Percentiles rank a stretch among this genome's conserved stretches.
Evolutionary conservation across 2,797 vertebrate genomes (phyloP).

Genomic region (Botia almorhae): DNA sequence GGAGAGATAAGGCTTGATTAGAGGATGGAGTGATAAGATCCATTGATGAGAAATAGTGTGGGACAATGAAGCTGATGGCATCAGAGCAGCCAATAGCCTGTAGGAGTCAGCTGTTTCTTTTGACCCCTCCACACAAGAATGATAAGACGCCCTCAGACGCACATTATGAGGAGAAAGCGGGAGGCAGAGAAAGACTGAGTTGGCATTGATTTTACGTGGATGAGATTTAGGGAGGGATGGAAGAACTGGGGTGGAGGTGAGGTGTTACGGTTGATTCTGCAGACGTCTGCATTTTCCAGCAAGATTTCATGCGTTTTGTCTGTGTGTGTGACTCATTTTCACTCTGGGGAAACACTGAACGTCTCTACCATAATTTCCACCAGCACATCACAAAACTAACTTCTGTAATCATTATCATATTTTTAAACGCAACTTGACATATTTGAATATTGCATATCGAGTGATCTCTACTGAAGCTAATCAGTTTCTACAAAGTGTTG

Average conservation of each 20-base stretch:
- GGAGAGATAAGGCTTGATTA: conserved; percentile 38
- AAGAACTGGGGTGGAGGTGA: conserved; percentile 57
- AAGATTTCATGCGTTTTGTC: conserved; percentile 18
- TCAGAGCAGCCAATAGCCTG: conserved; percentile 41
- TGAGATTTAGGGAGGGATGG: conserved; percentile 59
- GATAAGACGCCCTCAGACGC: conserved; percentile 42
- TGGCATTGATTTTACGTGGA: conserved; percentile 58
- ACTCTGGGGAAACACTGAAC: background rate
- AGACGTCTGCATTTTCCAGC: conserved; percentile 51
- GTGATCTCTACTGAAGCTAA: conserved; percentile 39
- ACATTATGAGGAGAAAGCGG: conserved; percentile 34
- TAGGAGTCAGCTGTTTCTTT: conserved; percentile 60
- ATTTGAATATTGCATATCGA: conserved; percentile 38
- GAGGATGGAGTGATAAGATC: conserved; percentile 40
- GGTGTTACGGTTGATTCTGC: conserved; percentile 56
- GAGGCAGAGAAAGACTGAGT: conserved; percentile 39
- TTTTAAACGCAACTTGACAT: conserved; percentile 26
- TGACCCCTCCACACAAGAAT: conserved; percentile 49
- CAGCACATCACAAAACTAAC: conserved; percentile 34
- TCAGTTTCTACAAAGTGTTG: conserved; percentile 39
- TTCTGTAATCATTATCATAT: conserved; percentile 28
- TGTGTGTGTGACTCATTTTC: conserved; percentile 20
- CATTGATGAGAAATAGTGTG: conserved; percentile 28
- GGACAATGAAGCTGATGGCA: conserved; percentile 51
- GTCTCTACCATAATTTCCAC: conserved; percentile 14